Percentiles rank a stretch among this genome's conserved stretches.
These are phyloP conservation scores for Drosophila monieri DNA, from an alignment of 2,888 invertebrate species.

Conservation along the genomic window DNA sequence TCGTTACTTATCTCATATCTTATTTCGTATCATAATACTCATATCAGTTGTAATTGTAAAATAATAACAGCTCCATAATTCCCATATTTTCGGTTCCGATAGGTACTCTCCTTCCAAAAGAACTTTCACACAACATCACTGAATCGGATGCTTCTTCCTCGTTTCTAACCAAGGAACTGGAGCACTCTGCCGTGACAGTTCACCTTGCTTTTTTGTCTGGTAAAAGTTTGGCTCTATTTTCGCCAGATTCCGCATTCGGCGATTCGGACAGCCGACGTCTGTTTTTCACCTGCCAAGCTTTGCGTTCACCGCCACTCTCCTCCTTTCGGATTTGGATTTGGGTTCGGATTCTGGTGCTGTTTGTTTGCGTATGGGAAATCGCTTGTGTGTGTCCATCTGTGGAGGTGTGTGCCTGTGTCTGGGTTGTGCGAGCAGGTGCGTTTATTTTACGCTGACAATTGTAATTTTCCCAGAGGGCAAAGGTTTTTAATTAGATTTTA, in stretches of 20 bases:
- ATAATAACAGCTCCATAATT: background rate
- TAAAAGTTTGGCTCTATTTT: constrained; percentile 46
- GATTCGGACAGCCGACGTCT: constrained; percentile 59
- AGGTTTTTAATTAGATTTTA: constrained; percentile 70
- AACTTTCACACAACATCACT: constrained; percentile 9
- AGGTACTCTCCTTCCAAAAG: background rate
- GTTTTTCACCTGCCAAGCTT: constrained; percentile 55
- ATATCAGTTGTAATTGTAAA: too few relatives aligned
- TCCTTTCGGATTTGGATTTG: constrained; percentile 4
- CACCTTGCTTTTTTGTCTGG: constrained; percentile 51
- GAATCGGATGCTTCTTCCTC: background rate
- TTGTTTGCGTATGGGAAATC: constrained; percentile 67
- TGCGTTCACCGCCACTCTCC: constrained; percentile 4
- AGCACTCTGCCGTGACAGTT: constrained; percentile 6
- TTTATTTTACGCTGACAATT: constrained; percentile 70
- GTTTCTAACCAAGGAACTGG: constrained; percentile 2
- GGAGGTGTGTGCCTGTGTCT: constrained; percentile 23
- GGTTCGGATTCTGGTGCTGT: constrained; percentile 47
- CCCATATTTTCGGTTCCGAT: background rate
- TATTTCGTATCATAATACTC: too few relatives aligned
- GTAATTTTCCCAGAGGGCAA: constrained; percentile 61
- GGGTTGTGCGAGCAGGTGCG: constrained; percentile 42
- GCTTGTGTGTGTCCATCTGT: constrained; percentile 48
- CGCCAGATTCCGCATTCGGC: constrained; percentile 30
- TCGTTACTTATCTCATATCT: too few relatives aligned